These are phyloP conservation scores for Cygnus buccinator DNA, from an alignment of 2,113 vertebrate genomes.

Conservation along the genomic window DNA sequence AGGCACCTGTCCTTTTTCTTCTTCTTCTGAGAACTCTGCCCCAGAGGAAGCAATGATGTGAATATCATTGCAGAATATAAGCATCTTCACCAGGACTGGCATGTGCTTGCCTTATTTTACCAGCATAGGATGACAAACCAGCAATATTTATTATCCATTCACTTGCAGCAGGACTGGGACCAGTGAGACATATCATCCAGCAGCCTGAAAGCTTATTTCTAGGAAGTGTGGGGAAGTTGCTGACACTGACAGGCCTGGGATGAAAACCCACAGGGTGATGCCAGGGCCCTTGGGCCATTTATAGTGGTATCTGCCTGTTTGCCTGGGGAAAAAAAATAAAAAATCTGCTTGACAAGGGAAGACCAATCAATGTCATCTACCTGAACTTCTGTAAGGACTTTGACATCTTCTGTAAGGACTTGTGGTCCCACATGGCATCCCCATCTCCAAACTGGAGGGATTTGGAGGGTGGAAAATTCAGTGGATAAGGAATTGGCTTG, in stretches of 20 bases:
- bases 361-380: too few species aligned
- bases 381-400: too few species aligned
- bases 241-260: background rate
- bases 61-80: background rate
- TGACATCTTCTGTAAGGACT: too few species aligned
- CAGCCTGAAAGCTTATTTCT: background rate
- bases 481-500: too few species aligned
- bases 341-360: too few species aligned
- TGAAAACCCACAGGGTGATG: background rate
- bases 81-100: background rate
- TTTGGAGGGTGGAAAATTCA: too few species aligned
- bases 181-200: accelerated
- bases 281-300: too few species aligned
- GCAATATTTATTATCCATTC: background rate
- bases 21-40: background rate
- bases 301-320: background rate
- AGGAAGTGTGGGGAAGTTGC: background rate
- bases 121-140: background rate
- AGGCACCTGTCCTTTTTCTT: background rate
- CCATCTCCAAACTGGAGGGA: too few species aligned
- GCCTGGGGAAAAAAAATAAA: too few species aligned
- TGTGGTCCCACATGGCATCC: too few species aligned
- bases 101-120: background rate
- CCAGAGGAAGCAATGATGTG: background rate
- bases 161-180: background rate